Base-by-base conservation (phyloP, 37 sponge, comb jelly and placozoan genomes). In the Petrosia ficiformis region DNA sequence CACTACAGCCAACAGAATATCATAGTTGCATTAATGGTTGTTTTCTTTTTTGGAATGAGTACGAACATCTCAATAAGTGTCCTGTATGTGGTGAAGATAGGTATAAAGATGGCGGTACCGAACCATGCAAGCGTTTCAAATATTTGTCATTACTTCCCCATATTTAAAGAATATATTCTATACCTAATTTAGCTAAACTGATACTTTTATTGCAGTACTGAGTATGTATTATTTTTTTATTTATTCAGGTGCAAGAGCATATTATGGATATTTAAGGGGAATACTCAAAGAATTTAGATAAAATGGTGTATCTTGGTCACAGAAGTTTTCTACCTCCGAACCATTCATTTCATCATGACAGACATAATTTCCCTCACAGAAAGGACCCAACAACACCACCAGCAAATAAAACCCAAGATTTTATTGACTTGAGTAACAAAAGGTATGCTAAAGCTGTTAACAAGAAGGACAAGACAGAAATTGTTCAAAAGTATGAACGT, bases 251-350 rank as follows among this genome's bases (percentile, higher is more conserved):
- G 42, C 67, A 48, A 42, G 70, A 34, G 33, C 70, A 68, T 68
- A 68, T 68, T 21, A 39, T 14, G 70, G 70, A 8, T 68, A 42
- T 31, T 16, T 6, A 68, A 22, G 70, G 70, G 14, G 70, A 68
- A 22, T 68, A 68, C 38, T 35, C 22, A 11, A 33, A 21, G 38
- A 35, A 29, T 35, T 42, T 68, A 22, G 8, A 39, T 24, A 74
- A 74, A 35, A 74, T 44, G 54, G 60, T 74, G 3, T 74, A 74
- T 30, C 10, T 57, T 22, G 26, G 34, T 5, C 48, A 57, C 56
- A 48, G 54, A 16, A 48, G 54, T 16, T 48, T 48, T 48, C 54
- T 48, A 48, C 54, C 54, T 19, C 40, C 25, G 22, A 33, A 4
- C 56, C 36, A 10, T 57, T 56, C 8, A 16, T 33, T 10, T 5